Percentiles rank a stretch among this genome's conserved stretches.
These are phyloP conservation scores for Drosophila malerkotliana DNA, from an alignment of 1,140 invertebrate genomes.

Conservation along the genomic window DNA sequence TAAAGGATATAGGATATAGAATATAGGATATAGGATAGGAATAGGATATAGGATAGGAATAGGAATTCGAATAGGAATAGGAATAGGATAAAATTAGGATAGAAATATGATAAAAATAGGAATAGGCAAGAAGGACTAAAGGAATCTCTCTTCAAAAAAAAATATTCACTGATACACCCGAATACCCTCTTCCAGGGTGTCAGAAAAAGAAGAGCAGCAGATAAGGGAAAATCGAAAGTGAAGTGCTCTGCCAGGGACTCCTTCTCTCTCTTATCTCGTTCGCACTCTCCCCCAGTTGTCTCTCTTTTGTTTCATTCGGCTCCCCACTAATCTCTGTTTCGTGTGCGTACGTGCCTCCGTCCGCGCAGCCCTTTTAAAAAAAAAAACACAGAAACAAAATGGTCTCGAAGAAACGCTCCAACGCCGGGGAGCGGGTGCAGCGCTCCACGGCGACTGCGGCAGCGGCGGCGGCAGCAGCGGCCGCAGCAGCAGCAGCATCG, in stretches of 20 bases:
- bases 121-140: no score
- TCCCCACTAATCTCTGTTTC: constrained; percentile 13
- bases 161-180: no score
- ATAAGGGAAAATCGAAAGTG: neutral
- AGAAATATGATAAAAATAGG: no score
- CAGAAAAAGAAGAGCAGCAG: neutral
- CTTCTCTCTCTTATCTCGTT: constrained; percentile 3
- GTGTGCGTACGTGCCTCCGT: constrained; percentile 8
- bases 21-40: no score
- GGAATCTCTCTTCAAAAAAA: no score
- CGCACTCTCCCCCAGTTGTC: neutral
- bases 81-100: no score
- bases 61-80: no score
- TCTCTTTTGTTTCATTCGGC: constrained; percentile 1
- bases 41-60: no score
- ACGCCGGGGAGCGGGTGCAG: constrained; percentile 67
- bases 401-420: constrained; percentile 79
- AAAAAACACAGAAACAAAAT: constrained; percentile 25
- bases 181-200: neutral
- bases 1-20: no score
- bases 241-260: neutral
- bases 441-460: constrained; percentile 53
- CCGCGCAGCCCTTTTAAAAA: constrained; percentile 20
- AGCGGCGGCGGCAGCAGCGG: constrained; percentile 27
- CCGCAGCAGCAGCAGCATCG: constrained; percentile 11